Base-by-base conservation (phyloP, 2,113 vertebrate species). In the Danionella cerebrum region DNA sequence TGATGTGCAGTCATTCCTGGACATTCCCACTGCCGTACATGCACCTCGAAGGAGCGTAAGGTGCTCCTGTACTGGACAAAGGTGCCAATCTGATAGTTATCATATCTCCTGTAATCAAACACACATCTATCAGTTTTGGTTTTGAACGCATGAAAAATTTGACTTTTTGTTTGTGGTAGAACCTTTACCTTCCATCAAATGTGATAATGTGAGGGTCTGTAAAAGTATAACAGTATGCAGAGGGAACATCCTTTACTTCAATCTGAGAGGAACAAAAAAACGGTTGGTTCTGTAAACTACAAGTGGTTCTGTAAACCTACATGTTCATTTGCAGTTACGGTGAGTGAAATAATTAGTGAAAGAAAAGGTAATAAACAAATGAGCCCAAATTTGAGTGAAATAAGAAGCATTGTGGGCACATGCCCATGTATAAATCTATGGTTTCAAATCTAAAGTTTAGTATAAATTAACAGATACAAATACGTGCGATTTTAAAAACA, bases 191-290 rank as follows among this genome's bases (percentile, higher is more conserved):
- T 84, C 91, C 93, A 82, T 96, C 93, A 85, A 96, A 94, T 3
- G 92, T 97, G 81, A 95, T 87, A 3, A 95, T 82, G 79, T 95
- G 94, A 69, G 94, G 92, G 65, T 97, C 93, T 24, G 91, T 95
- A 82, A 95, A 94, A 47, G 87, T 85, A 76, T 92, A 97, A 80
- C 92, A 96, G 72, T 90, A 92, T 1, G 91, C 90, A 59, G 88
- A 80, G 5, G 89, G 87, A 2, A 92, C 70, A 41, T 95, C 91
- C 38, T 70, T 86, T 38, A 95, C 89, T 9, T 39, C 86, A 67
- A 98, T 85, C 94, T 97, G 83, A 65, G 85, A 83, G 81, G 3
- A 79, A 57, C 4, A 79, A 78, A n/a, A n/a, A n/a, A n/a, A n/a
- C n/a, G n/a, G n/a, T n/a, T n/a, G n/a, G n/a, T n/a, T n/a, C n/a